Percentiles rank a stretch among this genome's conserved stretches.
Evolutionary conservation across 2,797 vertebrate species (phyloP).

Genomic region (Garrulus glandarius): DNA sequence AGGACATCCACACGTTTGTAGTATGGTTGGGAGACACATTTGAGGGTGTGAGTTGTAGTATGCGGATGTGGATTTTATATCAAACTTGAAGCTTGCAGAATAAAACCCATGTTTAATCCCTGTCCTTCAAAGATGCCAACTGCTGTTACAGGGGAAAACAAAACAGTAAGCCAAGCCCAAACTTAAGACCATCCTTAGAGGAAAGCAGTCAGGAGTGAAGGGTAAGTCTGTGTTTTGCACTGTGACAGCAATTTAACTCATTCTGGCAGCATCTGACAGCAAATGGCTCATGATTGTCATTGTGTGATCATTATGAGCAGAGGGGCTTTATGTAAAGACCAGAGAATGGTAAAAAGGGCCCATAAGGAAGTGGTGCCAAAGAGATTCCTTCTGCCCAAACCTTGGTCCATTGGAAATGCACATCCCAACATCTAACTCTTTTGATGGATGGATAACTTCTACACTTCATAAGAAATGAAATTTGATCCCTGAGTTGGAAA

Average conservation of each 20-base stretch:
- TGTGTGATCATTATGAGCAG: rapidly evolving
- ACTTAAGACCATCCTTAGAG: neutral
- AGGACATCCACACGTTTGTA: neutral
- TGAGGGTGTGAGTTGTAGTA: neutral
- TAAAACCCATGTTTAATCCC: neutral
- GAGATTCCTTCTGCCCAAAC: neutral
- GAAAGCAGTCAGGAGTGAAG: neutral
- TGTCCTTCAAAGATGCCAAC: neutral
- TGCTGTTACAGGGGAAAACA: neutral
- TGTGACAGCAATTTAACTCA: neutral
- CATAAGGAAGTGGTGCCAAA: neutral
- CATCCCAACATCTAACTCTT: neutral
- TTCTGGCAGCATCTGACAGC: neutral
- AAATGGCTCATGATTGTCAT: neutral
- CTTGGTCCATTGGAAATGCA: neutral
- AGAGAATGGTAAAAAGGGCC: neutral
- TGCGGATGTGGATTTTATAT: neutral
- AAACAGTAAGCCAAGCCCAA: neutral
- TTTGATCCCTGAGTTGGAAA: neutral
- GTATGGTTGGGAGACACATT: neutral
- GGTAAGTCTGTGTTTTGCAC: neutral
- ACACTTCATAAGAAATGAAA: neutral
- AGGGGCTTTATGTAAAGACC: neutral
- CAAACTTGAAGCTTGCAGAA: neutral
- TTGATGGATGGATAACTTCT: neutral